These are phyloP conservation scores for Dromiciops gliroides DNA, from an alignment of 2,113 vertebrate species.

Conservation along the genomic window DNA sequence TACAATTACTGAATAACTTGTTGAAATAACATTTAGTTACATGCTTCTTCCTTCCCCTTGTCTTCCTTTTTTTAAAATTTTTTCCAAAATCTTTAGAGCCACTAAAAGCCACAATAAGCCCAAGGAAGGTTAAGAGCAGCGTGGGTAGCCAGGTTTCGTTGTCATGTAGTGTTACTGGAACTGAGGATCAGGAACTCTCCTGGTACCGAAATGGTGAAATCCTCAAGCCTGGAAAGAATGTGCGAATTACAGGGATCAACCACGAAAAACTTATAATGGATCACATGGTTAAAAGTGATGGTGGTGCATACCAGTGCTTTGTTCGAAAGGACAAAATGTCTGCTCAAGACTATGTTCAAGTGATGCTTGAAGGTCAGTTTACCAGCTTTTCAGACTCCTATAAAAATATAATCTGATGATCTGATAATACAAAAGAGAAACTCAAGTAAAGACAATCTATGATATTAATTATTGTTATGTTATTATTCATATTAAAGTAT, in stretches of 20 bases:
- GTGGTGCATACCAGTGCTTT: slow-evolving; percentile 98
- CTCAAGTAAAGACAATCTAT: not conserved
- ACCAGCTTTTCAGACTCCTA: not conserved
- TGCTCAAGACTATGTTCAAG: slow-evolving; percentile 97
- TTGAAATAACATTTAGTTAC: not conserved
- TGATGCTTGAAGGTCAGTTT: slow-evolving; percentile 95
- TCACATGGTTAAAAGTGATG: slow-evolving; percentile 97
- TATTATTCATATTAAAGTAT: not conserved
- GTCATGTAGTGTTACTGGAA: slow-evolving; percentile 95
- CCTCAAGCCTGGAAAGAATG: slow-evolving; percentile 93
- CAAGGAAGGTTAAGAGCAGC: slow-evolving; percentile 96
- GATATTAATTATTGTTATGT: not conserved
- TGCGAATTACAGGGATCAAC: slow-evolving; percentile 92
- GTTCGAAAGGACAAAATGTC: slow-evolving; percentile 96
- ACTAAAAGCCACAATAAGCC: slow-evolving; percentile 95
- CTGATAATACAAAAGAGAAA: not conserved
- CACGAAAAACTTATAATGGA: slow-evolving; percentile 97
- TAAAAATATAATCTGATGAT: not conserved
- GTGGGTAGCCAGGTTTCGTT: slow-evolving; percentile 98
- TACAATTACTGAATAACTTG: not conserved
- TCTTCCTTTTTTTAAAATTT: not conserved
- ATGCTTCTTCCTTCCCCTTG: not conserved
- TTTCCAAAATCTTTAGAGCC: slow-evolving; percentile 85
- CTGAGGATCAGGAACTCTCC: slow-evolving; percentile 94
- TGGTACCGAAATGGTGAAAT: slow-evolving; percentile 98